phyloP scores from a whole-genome alignment of 2,797 vertebrate species.

The Alcedo quadribrachys region DNA sequence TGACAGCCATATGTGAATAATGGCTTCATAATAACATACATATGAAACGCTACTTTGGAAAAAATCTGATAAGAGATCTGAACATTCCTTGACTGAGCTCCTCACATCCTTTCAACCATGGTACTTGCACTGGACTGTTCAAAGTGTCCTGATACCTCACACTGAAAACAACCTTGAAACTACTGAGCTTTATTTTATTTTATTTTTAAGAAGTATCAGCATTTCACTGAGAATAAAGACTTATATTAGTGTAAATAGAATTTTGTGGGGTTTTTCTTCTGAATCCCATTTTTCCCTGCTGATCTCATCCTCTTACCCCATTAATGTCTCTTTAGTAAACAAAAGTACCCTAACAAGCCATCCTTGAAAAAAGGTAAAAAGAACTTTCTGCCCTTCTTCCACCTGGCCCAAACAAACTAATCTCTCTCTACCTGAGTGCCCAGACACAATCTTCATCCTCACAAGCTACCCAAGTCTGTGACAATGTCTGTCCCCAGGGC shows the following conservation, averaged over 20 bases:
- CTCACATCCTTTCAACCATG: not conserved
- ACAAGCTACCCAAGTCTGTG: not conserved
- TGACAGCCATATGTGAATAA: slow-evolving; percentile 11
- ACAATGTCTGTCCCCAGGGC: not conserved
- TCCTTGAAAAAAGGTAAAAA: not conserved
- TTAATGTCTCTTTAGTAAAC: not conserved
- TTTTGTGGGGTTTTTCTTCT: not conserved
- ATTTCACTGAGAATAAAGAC: not conserved
- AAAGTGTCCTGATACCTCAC: not conserved
- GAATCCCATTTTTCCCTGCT: not conserved
- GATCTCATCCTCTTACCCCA: not conserved
- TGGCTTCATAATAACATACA: slow-evolving; percentile 7
- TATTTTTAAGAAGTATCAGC: not conserved
- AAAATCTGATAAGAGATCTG: not conserved
- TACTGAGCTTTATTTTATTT: not conserved
- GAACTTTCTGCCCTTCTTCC: not conserved
- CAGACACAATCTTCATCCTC: not conserved
- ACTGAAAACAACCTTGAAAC: not conserved
- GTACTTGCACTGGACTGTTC: not conserved
- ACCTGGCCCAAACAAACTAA: not conserved
- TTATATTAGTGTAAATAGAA: not conserved
- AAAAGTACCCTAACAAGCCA: not conserved
- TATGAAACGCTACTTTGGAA: not conserved
- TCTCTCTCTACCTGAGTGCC: not conserved
- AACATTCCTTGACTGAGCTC: not conserved